Percentiles rank a stretch among this genome's conserved stretches.
These are phyloP conservation scores for Loripinus fragilis DNA, from an alignment of 2,888 invertebrate species.

Conservation along the genomic window DNA sequence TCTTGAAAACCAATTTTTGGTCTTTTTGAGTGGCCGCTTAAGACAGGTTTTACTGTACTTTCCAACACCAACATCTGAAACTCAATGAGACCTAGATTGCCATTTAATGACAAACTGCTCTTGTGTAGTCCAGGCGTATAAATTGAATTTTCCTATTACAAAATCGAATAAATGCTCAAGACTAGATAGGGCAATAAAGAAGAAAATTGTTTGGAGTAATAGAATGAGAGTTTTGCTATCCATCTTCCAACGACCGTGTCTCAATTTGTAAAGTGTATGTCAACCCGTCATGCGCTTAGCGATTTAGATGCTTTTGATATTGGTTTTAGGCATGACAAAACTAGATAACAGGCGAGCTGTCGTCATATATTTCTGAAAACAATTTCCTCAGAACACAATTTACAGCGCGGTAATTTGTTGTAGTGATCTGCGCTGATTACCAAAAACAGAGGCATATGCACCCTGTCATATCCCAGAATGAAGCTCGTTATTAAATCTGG, in stretches of 20 bases:
- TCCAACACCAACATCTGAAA: too few species aligned
- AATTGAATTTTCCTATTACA: not conserved
- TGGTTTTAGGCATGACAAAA: slow-evolving; percentile 16
- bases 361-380: slow-evolving; percentile 15
- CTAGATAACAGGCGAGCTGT: not conserved
- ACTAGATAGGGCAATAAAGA: not conserved
- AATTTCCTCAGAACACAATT: slow-evolving; percentile 8
- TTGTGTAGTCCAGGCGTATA: not conserved
- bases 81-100: too few species aligned
- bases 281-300: not conserved
- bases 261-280: not conserved
- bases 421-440: too few species aligned
- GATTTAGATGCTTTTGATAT: slow-evolving; percentile 9
- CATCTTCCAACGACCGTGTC: not conserved
- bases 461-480: too few species aligned
- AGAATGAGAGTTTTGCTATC: not conserved
- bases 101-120: not conserved
- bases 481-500: too few species aligned
- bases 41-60: too few species aligned
- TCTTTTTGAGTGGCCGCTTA: too few species aligned
- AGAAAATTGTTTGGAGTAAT: not conserved
- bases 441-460: too few species aligned
- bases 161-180: not conserved
- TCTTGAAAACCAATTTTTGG: too few species aligned
- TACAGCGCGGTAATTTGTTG: too few species aligned